Conservation (phyloP, 2,888 invertebrate species). For the Villa cingulata region DNA sequence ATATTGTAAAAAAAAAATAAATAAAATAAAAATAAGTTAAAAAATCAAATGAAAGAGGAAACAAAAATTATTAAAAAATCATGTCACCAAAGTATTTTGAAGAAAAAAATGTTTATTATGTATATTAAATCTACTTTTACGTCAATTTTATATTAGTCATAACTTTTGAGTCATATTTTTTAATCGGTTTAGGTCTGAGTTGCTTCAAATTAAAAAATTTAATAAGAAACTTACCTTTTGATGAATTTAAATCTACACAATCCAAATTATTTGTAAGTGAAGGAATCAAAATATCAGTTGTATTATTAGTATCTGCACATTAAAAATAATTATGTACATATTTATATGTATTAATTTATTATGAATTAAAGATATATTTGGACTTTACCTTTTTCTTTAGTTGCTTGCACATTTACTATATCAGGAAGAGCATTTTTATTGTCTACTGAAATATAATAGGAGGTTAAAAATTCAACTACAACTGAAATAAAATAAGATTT, state of each 20-base stretch:
- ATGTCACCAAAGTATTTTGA: too few species aligned
- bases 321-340: not conserved
- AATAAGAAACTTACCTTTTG: not conserved
- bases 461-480: too few species aligned
- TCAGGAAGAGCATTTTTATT: too few species aligned
- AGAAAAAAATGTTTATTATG: not conserved
- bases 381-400: not conserved
- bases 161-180: not conserved
- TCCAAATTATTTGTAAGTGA: conserved; percentile 2
- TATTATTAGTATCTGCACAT: not conserved
- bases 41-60: conserved; percentile 7
- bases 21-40: conserved; percentile 6
- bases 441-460: too few species aligned
- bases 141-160: not conserved
- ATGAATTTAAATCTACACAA: conserved; percentile 3
- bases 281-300: conserved; percentile 5
- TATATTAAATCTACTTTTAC: conserved; percentile 1
- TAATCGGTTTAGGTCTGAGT: not conserved
- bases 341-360: not conserved
- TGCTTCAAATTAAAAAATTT: not conserved
- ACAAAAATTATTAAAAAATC: conserved; percentile 7
- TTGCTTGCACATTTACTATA: conserved; percentile 12
- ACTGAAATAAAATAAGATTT: too few species aligned
- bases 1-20: conserved; percentile 8
- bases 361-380: not conserved